These are phyloP conservation scores for Fragum whitleyi DNA, from an alignment of 2,888 invertebrate species.

Conservation along the genomic window DNA sequence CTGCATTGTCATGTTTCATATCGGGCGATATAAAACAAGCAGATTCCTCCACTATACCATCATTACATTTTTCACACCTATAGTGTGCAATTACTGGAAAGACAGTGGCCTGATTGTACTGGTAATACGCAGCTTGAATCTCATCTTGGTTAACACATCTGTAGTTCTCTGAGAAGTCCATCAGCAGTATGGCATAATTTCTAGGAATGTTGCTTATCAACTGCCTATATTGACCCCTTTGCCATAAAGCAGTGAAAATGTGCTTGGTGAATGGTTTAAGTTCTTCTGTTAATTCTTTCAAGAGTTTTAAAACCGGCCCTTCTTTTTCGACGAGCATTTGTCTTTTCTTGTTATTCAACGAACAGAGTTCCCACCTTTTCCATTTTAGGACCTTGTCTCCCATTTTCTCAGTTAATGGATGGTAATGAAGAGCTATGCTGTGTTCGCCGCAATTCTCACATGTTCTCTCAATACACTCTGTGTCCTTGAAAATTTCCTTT, in stretches of 20 bases:
- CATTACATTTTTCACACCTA: conserved; percentile 24
- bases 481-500: conserved; percentile 11
- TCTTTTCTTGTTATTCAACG: conserved; percentile 14
- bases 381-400: conserved; percentile 7
- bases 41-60: conserved; percentile 15
- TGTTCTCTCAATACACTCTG: conserved; percentile 11
- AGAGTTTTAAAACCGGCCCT: conserved; percentile 22
- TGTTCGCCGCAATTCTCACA: conserved; percentile 24
- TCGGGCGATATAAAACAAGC: conserved; percentile 19
- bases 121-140: conserved; percentile 24
- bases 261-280: conserved; percentile 17
- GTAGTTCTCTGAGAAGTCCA: conserved; percentile 37
- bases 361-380: conserved; percentile 25
- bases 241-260: conserved; percentile 32
- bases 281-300: conserved; percentile 18
- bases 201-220: conserved; percentile 17
- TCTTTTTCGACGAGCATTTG: conserved; percentile 27
- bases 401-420: conserved; percentile 22
- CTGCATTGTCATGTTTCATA: conserved; percentile 23
- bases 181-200: conserved; percentile 3
- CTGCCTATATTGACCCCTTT: conserved; percentile 2
- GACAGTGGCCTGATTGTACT: conserved; percentile 29
- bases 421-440: conserved; percentile 20
- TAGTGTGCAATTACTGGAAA: conserved; percentile 29
- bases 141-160: conserved; percentile 30